Percentiles rank a stretch among this genome's conserved stretches.
phyloP scores from a whole-genome alignment of 2,113 vertebrate genomes.

The Pedionomus torquatus region DNA sequence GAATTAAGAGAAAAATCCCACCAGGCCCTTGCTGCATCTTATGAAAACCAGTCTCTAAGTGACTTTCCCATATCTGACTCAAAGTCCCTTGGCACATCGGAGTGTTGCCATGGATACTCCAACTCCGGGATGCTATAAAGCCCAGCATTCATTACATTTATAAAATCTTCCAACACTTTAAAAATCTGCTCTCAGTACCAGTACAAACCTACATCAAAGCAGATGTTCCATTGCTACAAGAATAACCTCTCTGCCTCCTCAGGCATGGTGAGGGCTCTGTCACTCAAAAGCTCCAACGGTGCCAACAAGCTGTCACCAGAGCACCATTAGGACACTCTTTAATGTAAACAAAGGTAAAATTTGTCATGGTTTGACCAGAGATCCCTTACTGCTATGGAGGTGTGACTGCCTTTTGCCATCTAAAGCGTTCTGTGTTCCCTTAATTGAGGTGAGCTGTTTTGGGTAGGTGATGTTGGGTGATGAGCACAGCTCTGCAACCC shows the following conservation, averaged over 20 bases:
- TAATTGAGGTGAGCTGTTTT: not conserved
- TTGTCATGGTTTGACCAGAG: not conserved
- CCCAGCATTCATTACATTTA: not conserved
- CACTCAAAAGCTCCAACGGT: not conserved
- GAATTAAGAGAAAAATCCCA: not conserved
- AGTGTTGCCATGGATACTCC: slow-evolving; percentile 61
- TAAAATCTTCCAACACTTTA: not conserved
- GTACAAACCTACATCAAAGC: slow-evolving; percentile 33
- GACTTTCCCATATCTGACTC: not conserved
- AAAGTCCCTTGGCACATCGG: not conserved
- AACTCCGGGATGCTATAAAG: not conserved
- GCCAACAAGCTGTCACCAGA: not conserved
- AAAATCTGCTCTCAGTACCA: not conserved
- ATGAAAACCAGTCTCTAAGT: not conserved
- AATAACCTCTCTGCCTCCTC: not conserved
- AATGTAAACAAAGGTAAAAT: slow-evolving; percentile 9
- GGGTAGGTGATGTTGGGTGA: not conserved
- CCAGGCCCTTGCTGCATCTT: not conserved
- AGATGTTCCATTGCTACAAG: not conserved
- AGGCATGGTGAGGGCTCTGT: not conserved
- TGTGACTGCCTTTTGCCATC: not conserved
- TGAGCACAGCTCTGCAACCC: not conserved
- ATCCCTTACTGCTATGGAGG: not conserved
- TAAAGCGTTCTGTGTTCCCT: not conserved
- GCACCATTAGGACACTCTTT: not conserved